Evolutionary conservation across 2,113 vertebrate genomes (phyloP).

Genomic region (Natator depressus): DNA sequence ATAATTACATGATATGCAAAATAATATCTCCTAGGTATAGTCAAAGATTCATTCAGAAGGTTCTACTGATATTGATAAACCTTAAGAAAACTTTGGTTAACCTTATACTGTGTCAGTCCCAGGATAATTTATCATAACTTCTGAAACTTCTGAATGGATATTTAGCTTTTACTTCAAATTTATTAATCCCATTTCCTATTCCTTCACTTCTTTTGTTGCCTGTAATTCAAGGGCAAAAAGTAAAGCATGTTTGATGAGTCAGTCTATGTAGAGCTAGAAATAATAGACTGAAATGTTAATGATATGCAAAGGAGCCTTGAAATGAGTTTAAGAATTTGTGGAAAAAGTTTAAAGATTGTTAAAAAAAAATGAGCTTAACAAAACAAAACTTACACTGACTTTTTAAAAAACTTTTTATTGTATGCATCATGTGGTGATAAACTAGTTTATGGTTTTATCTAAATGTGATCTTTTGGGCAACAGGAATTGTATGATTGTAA

Average conservation of each 20-base stretch:
- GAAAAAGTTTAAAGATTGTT: not conserved
- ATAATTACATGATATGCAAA: not conserved
- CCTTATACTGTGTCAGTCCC: not conserved
- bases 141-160: not conserved
- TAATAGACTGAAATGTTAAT: not conserved
- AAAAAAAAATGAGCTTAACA: not conserved
- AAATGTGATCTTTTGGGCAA: not conserved
- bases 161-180: not conserved
- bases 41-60: not conserved
- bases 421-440: too few species aligned
- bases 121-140: not conserved
- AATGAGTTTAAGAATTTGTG: not conserved
- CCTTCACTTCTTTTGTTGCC: not conserved
- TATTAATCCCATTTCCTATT: not conserved
- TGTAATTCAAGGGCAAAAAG: not conserved
- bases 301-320: slow-evolving; percentile 3
- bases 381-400: not conserved
- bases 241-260: not conserved
- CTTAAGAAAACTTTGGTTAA: not conserved
- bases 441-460: not conserved
- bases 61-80: not conserved
- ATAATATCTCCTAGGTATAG: not conserved
- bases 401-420: not conserved
- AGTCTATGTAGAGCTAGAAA: not conserved
- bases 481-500: not conserved